A percentile compares a stretch with the other conserved stretches of the same genome.
Evolutionary conservation across 1,140 invertebrate genomes (phyloP).

Genomic region (Drosophila kohkoa): DNA sequence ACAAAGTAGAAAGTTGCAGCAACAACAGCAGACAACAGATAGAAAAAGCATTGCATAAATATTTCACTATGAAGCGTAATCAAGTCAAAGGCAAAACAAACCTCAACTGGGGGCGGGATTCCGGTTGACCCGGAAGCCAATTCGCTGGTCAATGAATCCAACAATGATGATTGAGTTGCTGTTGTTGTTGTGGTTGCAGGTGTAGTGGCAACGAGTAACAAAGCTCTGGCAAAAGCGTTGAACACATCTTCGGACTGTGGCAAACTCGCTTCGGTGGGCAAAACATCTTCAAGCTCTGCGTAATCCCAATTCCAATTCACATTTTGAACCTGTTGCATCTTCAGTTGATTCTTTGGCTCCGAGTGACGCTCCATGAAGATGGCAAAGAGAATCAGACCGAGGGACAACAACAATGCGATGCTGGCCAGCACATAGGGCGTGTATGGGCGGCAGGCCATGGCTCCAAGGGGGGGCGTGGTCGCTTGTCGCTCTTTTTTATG

Average conservation of each 20-base stretch:
- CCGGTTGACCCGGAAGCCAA: conserved; percentile 63
- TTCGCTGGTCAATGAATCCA: neutral
- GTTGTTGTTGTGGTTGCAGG: conserved; percentile 43
- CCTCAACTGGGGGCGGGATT: conserved; percentile 51
- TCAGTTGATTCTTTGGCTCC: conserved; percentile 54
- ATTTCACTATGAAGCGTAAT: conserved; percentile 49
- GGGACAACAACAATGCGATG: conserved; percentile 49
- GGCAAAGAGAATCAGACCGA: conserved; percentile 66
- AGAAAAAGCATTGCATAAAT: neutral
- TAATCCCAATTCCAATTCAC: neutral
- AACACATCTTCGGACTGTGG: conserved; percentile 38
- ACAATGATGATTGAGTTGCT: conserved; percentile 14
- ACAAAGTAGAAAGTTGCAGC: conserved; percentile 63
- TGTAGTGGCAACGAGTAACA: conserved; percentile 58
- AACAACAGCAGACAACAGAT: conserved; percentile 9
- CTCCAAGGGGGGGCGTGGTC: conserved; percentile 7
- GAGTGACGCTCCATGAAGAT: conserved; percentile 57
- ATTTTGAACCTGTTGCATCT: conserved; percentile 36
- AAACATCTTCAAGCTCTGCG: conserved; percentile 2
- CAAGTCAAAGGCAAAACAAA: conserved; percentile 46
- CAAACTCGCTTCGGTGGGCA: conserved; percentile 5
- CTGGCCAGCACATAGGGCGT: conserved; percentile 37
- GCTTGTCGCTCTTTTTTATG: conserved; percentile 17
- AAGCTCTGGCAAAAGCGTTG: conserved; percentile 34
- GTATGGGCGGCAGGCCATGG: conserved; percentile 59